These are phyloP conservation scores for Meandrusa payeni DNA, from an alignment of 2,888 invertebrate species.

Conservation along the genomic window DNA sequence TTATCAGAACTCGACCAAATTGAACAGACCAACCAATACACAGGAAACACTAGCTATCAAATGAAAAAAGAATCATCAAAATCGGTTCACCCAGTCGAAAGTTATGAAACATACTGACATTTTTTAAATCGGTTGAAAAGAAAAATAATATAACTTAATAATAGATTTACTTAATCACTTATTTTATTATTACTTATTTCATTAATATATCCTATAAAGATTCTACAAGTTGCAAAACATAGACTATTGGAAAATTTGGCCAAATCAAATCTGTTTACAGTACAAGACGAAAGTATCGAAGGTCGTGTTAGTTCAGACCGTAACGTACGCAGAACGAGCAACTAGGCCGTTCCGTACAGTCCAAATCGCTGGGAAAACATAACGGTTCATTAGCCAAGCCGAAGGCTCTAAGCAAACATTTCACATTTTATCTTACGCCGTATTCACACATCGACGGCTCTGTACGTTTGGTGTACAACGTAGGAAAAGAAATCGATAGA, in stretches of 20 bases:
- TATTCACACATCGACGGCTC: conserved; percentile 55
- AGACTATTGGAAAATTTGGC: neutral
- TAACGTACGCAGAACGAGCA: conserved; percentile 32
- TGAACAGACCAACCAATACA: too few species aligned
- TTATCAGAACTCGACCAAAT: too few species aligned
- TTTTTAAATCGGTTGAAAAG: too few species aligned
- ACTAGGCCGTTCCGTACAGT: conserved; percentile 45
- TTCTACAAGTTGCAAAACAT: too few species aligned
- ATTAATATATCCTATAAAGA: too few species aligned
- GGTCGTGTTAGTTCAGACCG: conserved; percentile 28
- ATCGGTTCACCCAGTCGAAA: too few species aligned
- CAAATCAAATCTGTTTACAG: conserved; percentile 11
- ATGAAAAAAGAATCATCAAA: too few species aligned
- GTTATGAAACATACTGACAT: too few species aligned
- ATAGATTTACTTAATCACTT: too few species aligned
- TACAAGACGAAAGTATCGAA: conserved; percentile 1
- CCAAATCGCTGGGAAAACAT: conserved; percentile 72
- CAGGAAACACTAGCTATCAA: too few species aligned
- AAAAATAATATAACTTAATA: too few species aligned
- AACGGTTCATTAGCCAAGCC: conserved; percentile 75
- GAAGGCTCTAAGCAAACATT: conserved; percentile 65
- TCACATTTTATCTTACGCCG: conserved; percentile 61
- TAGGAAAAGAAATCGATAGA: conserved; percentile 31
- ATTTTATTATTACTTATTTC: too few species aligned
- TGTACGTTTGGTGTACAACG: conserved; percentile 33